phyloP scores from a whole-genome alignment of 2,888 invertebrate genomes.

The Thysanoteuthis rhombus region DNA sequence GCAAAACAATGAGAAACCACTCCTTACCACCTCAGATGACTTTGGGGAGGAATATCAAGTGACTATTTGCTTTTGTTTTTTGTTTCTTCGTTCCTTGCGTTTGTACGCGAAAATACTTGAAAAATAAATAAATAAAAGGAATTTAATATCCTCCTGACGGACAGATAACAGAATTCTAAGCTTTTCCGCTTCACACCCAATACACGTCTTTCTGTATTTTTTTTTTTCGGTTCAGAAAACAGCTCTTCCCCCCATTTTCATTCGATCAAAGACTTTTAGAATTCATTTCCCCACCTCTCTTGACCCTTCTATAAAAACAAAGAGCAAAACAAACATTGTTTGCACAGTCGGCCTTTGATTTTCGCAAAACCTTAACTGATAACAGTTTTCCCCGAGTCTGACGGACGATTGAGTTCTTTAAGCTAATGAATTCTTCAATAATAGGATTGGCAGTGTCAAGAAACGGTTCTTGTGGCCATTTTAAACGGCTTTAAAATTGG shows the following conservation, averaged over 20 bases:
- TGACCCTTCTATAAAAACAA: background rate
- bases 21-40: no score
- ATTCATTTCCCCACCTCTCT: background rate
- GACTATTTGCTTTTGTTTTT: no score
- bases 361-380: background rate
- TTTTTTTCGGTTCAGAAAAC: background rate
- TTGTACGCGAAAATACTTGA: no score
- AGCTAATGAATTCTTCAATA: background rate
- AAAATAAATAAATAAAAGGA: no score
- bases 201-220: background rate
- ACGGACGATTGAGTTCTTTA: background rate
- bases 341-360: background rate
- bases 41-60: no score
- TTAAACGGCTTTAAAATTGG: background rate
- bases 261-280: background rate
- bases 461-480: background rate
- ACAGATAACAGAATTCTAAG: background rate
- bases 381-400: background rate
- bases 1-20: no score
- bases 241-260: background rate
- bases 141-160: background rate
- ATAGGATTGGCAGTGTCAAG: background rate
- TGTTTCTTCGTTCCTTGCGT: no score
- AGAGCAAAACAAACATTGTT: background rate
- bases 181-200: background rate